Base-by-base conservation (phyloP, 2,888 invertebrate species). In the Leptarthrus brevirostris region DNA sequence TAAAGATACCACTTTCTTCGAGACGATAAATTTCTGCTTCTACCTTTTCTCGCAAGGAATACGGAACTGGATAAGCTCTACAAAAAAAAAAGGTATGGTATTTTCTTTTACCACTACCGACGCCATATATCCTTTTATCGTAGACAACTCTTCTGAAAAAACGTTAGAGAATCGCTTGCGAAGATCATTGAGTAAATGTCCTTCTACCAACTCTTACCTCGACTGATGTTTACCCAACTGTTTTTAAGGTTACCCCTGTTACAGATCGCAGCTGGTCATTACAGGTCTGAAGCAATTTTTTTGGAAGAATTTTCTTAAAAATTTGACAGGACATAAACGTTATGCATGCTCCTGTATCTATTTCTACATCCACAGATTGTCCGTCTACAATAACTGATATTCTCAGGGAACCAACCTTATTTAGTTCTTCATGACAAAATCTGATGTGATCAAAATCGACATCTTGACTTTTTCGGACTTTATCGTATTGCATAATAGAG, bases 281-380 rank as follows among this genome's bases (percentile, higher is more conserved):
- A n/a, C 30, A 30, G 8, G 30, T 8, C 8, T 30, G 4, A 30
- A 30, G 30, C 30, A 30, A 5, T 30, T 30, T 30, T 5, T 30
- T 30, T 8, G 30, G 30, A 8, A 30, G 8, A 30, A 30, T 30
- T 5, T 30, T 30, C 30, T 30, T 30, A 30, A 5, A 30, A 30
- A 30, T 30, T 30, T 30, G 30, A n/a, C 70, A 30, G n/a, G 70
- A 53, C 53, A 73, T 73, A 4, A 66, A 49, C 20, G 40, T 40
- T 30, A 66, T 58, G 54, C 44, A 69, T 4, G 69, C 58, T 70
- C 58, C 47, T 3, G 74, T 74, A 16, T 74, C 44, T 69, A 74
- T 69, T 47, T 74, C 52, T 5, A 74, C 53, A 20, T 74, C 52
- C 3, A 74, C 53, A 20, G 44, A 34, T 47, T 49, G 66, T 26